Base-by-base conservation (phyloP, 2,888 invertebrate genomes). In the Melanchra persicariae region DNA sequence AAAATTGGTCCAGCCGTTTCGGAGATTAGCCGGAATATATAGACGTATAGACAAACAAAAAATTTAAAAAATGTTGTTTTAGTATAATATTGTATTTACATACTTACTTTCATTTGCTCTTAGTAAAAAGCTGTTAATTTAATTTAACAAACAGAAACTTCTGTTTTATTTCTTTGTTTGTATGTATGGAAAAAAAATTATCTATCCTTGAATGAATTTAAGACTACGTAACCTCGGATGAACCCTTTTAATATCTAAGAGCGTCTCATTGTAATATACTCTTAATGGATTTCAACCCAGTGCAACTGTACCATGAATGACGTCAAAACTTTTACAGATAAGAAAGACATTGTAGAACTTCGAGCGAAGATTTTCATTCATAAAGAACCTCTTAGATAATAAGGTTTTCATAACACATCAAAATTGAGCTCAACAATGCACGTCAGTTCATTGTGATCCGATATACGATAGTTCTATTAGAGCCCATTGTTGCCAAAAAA, bases 401-500 rank as follows among this genome's bases (percentile, higher is more conserved):
- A 45, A 45, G 1, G 0, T 8, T 58, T 43, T 19, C 6, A 22
- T 24, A 61, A 30, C 26, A 17, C 12, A 54, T 2, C 8, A 19
- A 30, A 37, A 52, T 47, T 66, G 47, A 43, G 37, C 61, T 37
- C 26, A 0, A 66, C 58, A 79, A 79, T 62, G 22, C 22, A 54
- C 15, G 43, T 62, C 74, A 49, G 10, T 4, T 49, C 43, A 30
- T 79, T 45, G 24, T 47, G 12, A 19, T 40, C 19, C 15, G 5
- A 52, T 64, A 51, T 40, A 45, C 57, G 45, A 61, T 52, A 54
- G 2, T 55, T 57, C 19, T 73, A 65, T 58, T 47, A 34, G 52
- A 58, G 22, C 24, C 63, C n/a, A 73, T 79, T 79, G 76, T 73
- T 73, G 34, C 55, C 51, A 30, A 77, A 61, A 58, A 30, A 51